These are phyloP conservation scores for Terrapene triunguis DNA, from an alignment of 2,113 vertebrate genomes.

Conservation along the genomic window DNA sequence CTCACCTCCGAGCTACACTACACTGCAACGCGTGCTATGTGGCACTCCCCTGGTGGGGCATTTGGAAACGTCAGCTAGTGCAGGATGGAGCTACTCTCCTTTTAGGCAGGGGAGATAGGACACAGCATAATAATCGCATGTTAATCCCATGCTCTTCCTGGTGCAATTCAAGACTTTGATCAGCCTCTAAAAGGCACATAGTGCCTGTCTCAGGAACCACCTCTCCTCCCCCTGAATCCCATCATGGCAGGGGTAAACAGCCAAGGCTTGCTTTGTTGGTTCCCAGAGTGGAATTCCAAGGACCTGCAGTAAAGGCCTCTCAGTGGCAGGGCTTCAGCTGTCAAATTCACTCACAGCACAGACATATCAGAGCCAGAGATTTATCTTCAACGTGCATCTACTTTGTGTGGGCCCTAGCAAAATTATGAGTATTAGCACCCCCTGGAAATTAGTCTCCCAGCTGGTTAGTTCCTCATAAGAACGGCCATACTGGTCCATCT, in stretches of 20 bases:
- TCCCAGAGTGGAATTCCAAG: not conserved
- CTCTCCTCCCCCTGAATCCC: not conserved
- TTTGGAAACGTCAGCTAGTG: not conserved
- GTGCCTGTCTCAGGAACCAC: not conserved
- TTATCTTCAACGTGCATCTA: not conserved
- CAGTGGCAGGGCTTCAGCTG: not conserved
- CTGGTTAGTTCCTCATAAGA: not conserved
- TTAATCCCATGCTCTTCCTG: not conserved
- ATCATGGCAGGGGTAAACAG: not conserved
- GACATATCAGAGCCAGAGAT: not conserved
- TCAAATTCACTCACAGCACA: not conserved
- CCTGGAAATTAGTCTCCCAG: not conserved
- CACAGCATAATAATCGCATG: not conserved
- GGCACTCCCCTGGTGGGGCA: not conserved
- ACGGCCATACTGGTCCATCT: no score
- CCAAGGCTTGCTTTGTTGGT: not conserved
- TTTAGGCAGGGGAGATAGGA: not conserved
- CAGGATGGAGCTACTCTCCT: not conserved
- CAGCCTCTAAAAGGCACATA: not conserved
- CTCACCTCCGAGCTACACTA: not conserved
- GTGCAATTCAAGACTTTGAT: not conserved
- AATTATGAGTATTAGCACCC: not conserved
- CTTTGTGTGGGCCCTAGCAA: not conserved
- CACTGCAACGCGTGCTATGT: not conserved
- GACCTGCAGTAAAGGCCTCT: not conserved